Percentiles rank a stretch among this genome's conserved stretches.
phyloP scores from a whole-genome alignment of 2,888 invertebrate species.

The Eustalomyia histrio region DNA sequence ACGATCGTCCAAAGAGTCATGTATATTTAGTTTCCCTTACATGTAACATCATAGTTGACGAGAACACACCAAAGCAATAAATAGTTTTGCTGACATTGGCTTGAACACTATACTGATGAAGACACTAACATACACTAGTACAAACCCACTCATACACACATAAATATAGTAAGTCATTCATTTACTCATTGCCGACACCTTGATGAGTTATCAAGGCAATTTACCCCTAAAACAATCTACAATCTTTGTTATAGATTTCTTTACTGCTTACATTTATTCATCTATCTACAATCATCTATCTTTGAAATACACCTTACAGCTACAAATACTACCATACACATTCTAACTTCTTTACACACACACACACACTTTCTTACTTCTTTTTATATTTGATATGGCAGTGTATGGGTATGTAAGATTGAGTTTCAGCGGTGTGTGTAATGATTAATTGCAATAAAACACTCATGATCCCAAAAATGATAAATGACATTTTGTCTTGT shows the following conservation, averaged over 20 bases:
- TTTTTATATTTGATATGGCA: not conserved
- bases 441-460: slow-evolving; percentile 78
- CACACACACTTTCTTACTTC: not conserved
- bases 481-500: slow-evolving; percentile 73
- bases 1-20: too few species aligned
- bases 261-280: slow-evolving; percentile 46
- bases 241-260: slow-evolving; percentile 51
- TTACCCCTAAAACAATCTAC: slow-evolving; percentile 59
- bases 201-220: slow-evolving; percentile 60
- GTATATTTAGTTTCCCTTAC: too few species aligned
- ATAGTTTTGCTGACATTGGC: slow-evolving; percentile 54
- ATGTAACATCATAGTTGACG: slow-evolving; percentile 34
- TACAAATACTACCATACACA: slow-evolving; percentile 11
- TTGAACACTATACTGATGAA: slow-evolving; percentile 31
- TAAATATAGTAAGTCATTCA: slow-evolving; percentile 2
- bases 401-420: slow-evolving; percentile 39
- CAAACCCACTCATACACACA: not conserved
- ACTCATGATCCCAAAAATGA: slow-evolving; percentile 76
- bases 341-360: too few species aligned
- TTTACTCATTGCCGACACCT: slow-evolving; percentile 36
- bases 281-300: slow-evolving; percentile 42
- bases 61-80: slow-evolving; percentile 53
- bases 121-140: slow-evolving; percentile 5
- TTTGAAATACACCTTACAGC: slow-evolving; percentile 35
- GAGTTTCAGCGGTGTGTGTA: slow-evolving; percentile 68